These are phyloP conservation scores for Cyprinodon diabolis DNA, from an alignment of 2,797 vertebrate species.

Conservation along the genomic window DNA sequence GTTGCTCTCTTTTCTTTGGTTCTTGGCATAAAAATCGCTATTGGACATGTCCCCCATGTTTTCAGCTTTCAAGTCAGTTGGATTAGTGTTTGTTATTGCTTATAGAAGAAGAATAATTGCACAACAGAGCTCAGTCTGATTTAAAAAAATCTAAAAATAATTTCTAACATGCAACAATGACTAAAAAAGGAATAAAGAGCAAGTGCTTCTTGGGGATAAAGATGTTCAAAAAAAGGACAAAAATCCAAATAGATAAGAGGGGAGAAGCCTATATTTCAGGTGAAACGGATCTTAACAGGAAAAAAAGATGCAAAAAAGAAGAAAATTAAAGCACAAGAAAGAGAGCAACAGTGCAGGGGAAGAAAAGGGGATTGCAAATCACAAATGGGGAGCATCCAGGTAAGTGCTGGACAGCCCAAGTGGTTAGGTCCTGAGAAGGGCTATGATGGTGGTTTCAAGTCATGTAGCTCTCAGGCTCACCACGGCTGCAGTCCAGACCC, in stretches of 20 bases:
- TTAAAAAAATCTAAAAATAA: conserved; percentile 57
- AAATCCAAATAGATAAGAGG: conserved; percentile 39
- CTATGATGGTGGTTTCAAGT: conserved; percentile 60
- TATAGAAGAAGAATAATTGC: conserved; percentile 62
- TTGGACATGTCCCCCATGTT: conserved; percentile 99
- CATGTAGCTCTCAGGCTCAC: conserved; percentile 80
- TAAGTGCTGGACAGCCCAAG: conserved; percentile 74
- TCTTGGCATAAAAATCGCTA: conserved; percentile 99
- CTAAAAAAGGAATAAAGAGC: conserved; percentile 24
- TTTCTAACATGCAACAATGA: conserved; percentile 46
- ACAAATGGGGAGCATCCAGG: conserved; percentile 75
- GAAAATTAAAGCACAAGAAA: conserved; percentile 59
- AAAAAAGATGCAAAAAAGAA: conserved; percentile 55
- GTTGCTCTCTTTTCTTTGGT: conserved; percentile 96
- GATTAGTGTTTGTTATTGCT: conserved; percentile 75
- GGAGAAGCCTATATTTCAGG: conserved; percentile 52
- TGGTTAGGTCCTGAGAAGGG: conserved; percentile 79
- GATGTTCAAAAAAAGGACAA: conserved; percentile 46
- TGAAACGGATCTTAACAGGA: conserved; percentile 48
- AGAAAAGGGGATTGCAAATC: conserved; percentile 62
- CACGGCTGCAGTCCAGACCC: conserved; percentile 92
- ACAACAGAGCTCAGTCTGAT: conserved; percentile 55
- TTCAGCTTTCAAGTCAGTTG: conserved; percentile 66
- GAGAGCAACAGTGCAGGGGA: conserved; percentile 62
- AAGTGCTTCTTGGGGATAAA: conserved; percentile 44